Evolutionary conservation across 2,113 vertebrate species (phyloP), one percentile per base, ranked within the genome.

Genomic region (Brachionichthys hirsutus): DNA sequence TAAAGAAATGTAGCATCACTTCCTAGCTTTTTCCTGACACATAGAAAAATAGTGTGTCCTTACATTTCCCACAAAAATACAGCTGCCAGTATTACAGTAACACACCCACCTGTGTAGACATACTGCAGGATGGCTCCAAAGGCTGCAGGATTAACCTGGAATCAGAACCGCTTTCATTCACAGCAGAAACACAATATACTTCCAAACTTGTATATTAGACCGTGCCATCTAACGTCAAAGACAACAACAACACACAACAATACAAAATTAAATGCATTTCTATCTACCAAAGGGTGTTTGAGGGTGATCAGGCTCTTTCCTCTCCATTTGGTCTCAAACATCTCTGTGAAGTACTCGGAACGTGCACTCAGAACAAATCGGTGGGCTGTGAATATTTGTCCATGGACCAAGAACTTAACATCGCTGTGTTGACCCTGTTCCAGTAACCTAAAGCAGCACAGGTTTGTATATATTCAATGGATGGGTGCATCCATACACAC

Each of bases 241-340:
- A 34, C 16, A 16, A 10, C 19, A 0, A 4, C 20, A 41, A 12
- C 19, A 45, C 2, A 7, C 3, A n/a, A 6, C 9, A 30, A 16
- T 1, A 42, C 22, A 52, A 4, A 63, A 50, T 30, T 0, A 42
- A 44, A n/a, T 30, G 14, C 64, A 3, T 24, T 24, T 38, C 7
- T 38, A 55, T 19, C 87, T 87, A 99, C 96, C 94, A 98, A 73
- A 9, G 97, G 95, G 73, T 99, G 95, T 75, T 95, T 94, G 62
- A 99, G 91, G 12, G 91, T 93, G 69, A 98, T 95, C 55, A 93
- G 73, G 40, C 82, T 93, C 86, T 95, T 98, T 45, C 92, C 93
- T 65, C 92, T 95, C 97, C 96, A 99, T 47, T 97, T 99, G 76
- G 91, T 94, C 75, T 97, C 93, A 76, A 99, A 95, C 95, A 98